Evolutionary conservation across 2,797 vertebrate species (phyloP), one percentile per base, ranked within the genome.

Genomic region (Cetoscarus ocellatus): DNA sequence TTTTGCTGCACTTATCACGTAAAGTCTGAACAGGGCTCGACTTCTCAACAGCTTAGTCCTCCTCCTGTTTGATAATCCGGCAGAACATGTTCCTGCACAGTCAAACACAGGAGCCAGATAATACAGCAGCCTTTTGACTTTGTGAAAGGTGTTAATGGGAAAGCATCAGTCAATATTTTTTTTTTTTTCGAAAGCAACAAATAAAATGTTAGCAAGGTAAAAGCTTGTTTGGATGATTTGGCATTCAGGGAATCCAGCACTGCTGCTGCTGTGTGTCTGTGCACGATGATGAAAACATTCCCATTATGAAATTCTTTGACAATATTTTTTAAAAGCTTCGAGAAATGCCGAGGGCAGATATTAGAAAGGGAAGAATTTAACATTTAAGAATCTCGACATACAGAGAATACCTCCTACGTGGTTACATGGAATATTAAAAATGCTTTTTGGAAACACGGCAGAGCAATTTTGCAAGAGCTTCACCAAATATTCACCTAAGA

Each of bases 111-210:
- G 27, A 27, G 27, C 27, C 52, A 9, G 36, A 1, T 61, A 39
- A 39, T 39, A 39, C 38, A 39, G 38, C 38, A 39, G 38, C 7
- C 7, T 39, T 39, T 39, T 39, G 38, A 39, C 38, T 39, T 7
- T 34, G 50, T 27, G 4, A 42, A n/a, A 17, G 10, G 2, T 12
- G 48, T 51, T 70, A 8, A 48, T 17, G 8, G 14, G 27, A 68
- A 61, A 15, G 17, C 10, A 10, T 42, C 17, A 3, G 59, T 36
- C 5, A 11, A 50, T 14, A 17, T 36, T 11, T 36, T 44, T 27
- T 11, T 36, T 44, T 27, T 39, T 42, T 10, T 75, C 18, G 2
- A 40, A 39, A 63, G 48, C n/a, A 55, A 36, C 43, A 55, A 53
- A 6, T 3, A 47, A 18, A 43, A 58, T 9, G 35, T 38, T 38